These are phyloP conservation scores for Myrmecophaga tridactyla DNA, from an alignment of 2,113 vertebrate genomes.

Conservation along the genomic window DNA sequence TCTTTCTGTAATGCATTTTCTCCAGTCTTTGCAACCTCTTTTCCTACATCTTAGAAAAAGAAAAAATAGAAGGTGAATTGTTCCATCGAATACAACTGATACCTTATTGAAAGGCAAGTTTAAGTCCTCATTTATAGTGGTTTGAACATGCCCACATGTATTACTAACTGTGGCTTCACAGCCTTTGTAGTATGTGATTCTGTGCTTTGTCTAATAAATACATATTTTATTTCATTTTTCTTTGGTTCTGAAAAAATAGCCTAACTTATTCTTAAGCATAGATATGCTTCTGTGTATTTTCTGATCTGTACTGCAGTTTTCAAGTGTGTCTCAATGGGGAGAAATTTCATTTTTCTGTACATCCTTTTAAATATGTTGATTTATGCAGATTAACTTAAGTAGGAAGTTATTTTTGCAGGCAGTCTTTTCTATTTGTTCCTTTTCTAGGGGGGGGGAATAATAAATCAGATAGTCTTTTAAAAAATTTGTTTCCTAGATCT, in stretches of 20 bases:
- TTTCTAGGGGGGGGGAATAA: not conserved
- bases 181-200: not conserved
- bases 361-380: conserved; percentile 62
- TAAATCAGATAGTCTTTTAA: conserved; percentile 54
- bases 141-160: conserved; percentile 31
- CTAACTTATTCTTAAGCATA: not conserved
- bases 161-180: conserved; percentile 12
- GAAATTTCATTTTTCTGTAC: conserved; percentile 41
- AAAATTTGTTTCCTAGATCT: conserved; percentile 33
- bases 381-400: conserved; percentile 65
- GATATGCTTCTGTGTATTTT: conserved; percentile 42
- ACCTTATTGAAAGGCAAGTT: conserved; percentile 71
- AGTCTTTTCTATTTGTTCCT: conserved; percentile 58
- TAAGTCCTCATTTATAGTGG: conserved; percentile 42
- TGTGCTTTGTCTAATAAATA: conserved; percentile 53
- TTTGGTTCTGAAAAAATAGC: not conserved
- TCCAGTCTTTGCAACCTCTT: conserved; percentile 55
- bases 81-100: conserved; percentile 36
- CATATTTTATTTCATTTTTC: conserved; percentile 44
- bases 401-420: conserved; percentile 53
- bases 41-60: not conserved
- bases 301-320: conserved; percentile 42
- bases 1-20: conserved; percentile 71
- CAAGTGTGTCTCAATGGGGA: conserved; percentile 47
- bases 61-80: conserved; percentile 34